Conservation (phyloP, 1,140 invertebrate genomes). For the Dendroctonus valens region DNA sequence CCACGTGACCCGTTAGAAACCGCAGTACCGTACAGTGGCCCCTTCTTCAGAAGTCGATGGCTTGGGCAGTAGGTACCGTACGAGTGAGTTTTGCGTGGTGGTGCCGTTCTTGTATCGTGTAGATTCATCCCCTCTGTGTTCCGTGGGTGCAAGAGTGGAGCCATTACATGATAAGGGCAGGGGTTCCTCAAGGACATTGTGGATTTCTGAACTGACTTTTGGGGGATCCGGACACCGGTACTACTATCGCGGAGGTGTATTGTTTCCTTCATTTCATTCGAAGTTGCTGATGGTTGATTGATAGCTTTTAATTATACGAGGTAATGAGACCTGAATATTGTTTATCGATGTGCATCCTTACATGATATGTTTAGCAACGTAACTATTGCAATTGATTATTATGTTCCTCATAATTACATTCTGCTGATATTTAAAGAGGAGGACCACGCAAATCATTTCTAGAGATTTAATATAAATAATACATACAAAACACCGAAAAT, state of each 20-base stretch:
- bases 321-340: too few species aligned
- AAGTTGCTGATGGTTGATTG: not conserved
- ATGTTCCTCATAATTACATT: too few species aligned
- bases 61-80: slow-evolving; percentile 15
- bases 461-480: too few species aligned
- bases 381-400: too few species aligned
- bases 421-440: too few species aligned
- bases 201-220: slow-evolving; percentile 4
- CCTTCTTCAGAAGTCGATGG: slow-evolving; percentile 30
- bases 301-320: too few species aligned
- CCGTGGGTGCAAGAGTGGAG: slow-evolving; percentile 29
- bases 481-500: too few species aligned
- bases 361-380: too few species aligned
- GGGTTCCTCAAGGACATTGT: slow-evolving; percentile 29
- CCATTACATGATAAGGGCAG: slow-evolving; percentile 24
- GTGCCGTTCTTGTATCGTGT: slow-evolving; percentile 18
- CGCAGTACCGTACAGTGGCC: slow-evolving; percentile 27
- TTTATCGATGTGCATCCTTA: too few species aligned
- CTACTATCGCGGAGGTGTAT: not conserved
- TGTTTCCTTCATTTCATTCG: not conserved
- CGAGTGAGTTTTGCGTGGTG: slow-evolving; percentile 17
- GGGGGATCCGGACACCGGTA: slow-evolving; percentile 1
- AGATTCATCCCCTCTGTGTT: slow-evolving; percentile 43
- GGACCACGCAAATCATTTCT: too few species aligned
- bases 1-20: slow-evolving; percentile 43